Base-by-base conservation (phyloP, 64 coral and sea anemone genomes). In the Actinia tenebrosa region DNA sequence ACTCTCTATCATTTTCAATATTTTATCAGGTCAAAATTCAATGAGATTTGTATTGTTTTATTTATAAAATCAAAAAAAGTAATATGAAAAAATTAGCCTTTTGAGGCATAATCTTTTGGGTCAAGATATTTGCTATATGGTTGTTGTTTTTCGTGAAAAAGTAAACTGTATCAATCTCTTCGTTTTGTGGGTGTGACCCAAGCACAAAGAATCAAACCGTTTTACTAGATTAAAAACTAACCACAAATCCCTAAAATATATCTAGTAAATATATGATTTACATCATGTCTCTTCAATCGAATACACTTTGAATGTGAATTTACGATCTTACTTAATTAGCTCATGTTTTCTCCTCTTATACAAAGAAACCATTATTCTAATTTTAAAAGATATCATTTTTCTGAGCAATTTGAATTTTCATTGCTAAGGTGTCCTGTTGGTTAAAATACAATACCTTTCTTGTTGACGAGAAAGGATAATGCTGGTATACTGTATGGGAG, bases 21-120 rank as follows among this genome's bases (percentile, higher is more conserved):
- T 75, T 75, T 75, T 14, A 75, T 75, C 69, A 75, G 25, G 69
- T 43, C 69, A 72, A 75, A 75, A 75, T 75, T 75, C 69, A 75
- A 30, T 3, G 3, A 30, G 22, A 75, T 75, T 75, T 25, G 37
- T 26, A 30, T 75, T 43, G 10, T 42, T 16, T 3, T 42, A 75
- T 75, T 23, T 42, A 42, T 75, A 30, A 75, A 75, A 75, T 27
- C n/a, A 43, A 30, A 4, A 43, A 30, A 27, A 0, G 25, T 5
- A 14, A 75, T 0, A 30, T 30, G 27, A 25, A 75, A 42, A 42
- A 30, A 75, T 75, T 13, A 10, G 23, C n/a, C 18, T 4, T 75
- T 75, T 30, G 22, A 10, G 3, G n/a, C n/a, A 25, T 22, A 20
- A 7, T 69, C 22, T 42, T 1, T 0, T 30, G 10, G 1, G 3